Evolutionary conservation across 2,888 invertebrate species (phyloP).

Genomic region (Syrista parreyssii): DNA sequence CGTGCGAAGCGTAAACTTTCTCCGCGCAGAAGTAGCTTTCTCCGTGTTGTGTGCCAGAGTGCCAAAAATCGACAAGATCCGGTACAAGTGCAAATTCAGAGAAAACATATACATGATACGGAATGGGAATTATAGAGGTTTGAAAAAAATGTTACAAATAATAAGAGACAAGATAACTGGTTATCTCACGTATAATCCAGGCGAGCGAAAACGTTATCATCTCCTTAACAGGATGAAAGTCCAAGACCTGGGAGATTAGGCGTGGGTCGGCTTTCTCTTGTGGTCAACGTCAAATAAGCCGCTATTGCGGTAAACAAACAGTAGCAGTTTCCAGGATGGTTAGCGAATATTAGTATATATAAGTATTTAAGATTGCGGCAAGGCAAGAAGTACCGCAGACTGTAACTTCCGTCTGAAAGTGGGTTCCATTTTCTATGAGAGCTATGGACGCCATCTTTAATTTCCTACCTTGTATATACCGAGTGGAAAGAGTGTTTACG

Average conservation of each 20-base stretch:
- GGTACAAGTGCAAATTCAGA: neutral
- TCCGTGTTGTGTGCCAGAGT: neutral
- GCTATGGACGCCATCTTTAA: neutral
- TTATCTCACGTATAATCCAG: neutral
- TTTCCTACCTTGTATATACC: neutral
- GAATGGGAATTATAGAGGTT: neutral
- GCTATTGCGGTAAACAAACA: neutral
- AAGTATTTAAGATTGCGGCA: slow-evolving; percentile 11
- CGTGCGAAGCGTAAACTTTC: neutral
- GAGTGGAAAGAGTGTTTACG: neutral
- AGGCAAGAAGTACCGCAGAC: slow-evolving; percentile 4
- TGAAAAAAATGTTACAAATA: neutral
- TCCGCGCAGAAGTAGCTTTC: neutral
- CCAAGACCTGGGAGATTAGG: neutral
- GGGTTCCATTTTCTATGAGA: neutral
- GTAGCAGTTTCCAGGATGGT: slow-evolving; percentile 9
- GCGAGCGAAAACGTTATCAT: neutral
- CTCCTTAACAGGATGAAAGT: neutral
- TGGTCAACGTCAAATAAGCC: slow-evolving; percentile 10
- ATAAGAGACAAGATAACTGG: neutral
- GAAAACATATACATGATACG: neutral
- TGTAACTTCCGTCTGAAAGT: slow-evolving; percentile 10
- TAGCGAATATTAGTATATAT: slow-evolving; percentile 10
- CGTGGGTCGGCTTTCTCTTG: neutral
- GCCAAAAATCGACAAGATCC: neutral